Evolutionary conservation across 2,113 vertebrate genomes (phyloP).

Genomic region (Oryzias woworae): DNA sequence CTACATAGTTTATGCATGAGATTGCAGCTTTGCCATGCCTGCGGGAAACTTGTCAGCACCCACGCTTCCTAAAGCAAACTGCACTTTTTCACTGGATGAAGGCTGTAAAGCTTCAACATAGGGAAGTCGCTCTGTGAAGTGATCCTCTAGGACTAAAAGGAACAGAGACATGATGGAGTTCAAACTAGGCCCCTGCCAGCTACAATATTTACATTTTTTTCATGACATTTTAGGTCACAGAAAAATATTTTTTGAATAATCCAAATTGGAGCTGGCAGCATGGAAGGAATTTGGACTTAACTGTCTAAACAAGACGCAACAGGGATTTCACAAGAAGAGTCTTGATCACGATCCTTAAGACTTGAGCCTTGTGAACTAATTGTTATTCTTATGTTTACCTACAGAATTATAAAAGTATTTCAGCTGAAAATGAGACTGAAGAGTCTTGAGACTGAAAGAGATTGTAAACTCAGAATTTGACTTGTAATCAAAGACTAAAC

Average conservation of each 20-base stretch:
- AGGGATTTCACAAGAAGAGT: too few relatives aligned
- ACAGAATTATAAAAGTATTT: too few relatives aligned
- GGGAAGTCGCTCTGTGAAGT: neutral
- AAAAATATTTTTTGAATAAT: too few relatives aligned
- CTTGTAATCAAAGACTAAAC: too few relatives aligned
- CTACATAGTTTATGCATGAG: conserved; percentile 16
- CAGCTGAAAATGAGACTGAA: too few relatives aligned
- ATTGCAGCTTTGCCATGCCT: neutral
- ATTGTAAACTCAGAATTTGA: too few relatives aligned
- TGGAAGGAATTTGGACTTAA: too few relatives aligned
- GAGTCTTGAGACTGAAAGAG: too few relatives aligned
- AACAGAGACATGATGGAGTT: neutral
- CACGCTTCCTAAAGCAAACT: conserved; percentile 19
- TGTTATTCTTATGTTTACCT: neutral
- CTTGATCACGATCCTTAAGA: too few relatives aligned
- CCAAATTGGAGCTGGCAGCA: too few relatives aligned
- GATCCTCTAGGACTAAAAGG: neutral
- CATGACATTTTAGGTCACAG: neutral
- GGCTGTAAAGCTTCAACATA: conserved; percentile 3
- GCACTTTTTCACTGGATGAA: conserved; percentile 27
- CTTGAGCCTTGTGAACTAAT: neutral
- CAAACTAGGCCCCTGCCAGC: neutral
- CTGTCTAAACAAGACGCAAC: too few relatives aligned
- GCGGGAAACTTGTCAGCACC: conserved; percentile 14
- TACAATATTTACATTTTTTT: neutral